Base-by-base conservation (phyloP, 2,113 vertebrate species). In the Larimichthys crocea region DNA sequence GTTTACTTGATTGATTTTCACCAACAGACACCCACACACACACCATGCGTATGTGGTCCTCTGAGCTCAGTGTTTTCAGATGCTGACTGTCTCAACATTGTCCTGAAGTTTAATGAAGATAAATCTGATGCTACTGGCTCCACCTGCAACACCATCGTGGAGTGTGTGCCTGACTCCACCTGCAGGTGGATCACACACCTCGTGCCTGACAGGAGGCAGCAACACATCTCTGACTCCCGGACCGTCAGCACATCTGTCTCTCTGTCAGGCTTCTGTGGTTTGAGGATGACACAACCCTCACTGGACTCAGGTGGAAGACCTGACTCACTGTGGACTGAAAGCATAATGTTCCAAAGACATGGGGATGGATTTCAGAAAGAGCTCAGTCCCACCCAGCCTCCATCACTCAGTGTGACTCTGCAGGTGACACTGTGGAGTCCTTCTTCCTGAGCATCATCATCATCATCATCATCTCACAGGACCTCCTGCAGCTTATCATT, bases 1-100 rank as follows among this genome's bases (percentile, higher is more conserved):
- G 61, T 79, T 83, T 75, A 65, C 66, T 15, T 72, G 79, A 88
- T 79, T 79, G 82, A 88, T 85, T 82, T 79, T 42, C 16, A 64
- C 60, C 64, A 62, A 56, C 56, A 67, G 57, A 40, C 57, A 26
- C 59, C 74, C 63, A 56, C 68, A 68, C 64, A 62, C 63, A 53
- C 40, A 50, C 46, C 50, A 42, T 3, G 44, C 56, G 22, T 26
- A 77, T 50, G 44, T 82, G 46, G 31, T 49, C 46, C 48, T 79
- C 76, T 63, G 35, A 64, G 70, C 74, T 56, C 53, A 66, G 48
- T 50, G 48, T 82, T 56, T 44, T 71, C 61, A 50, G 16, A 49
- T 48, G 24, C 31, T 72, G 67, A 79, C 75, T 71, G 24, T 62
- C 40, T 69, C 31, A 77, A 69, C 52, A 26, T 35, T 59, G 52